Evolutionary conservation across 2,113 vertebrate species (phyloP), one percentile per base, ranked within the genome.

Genomic region (Fulmarus glacialis): DNA sequence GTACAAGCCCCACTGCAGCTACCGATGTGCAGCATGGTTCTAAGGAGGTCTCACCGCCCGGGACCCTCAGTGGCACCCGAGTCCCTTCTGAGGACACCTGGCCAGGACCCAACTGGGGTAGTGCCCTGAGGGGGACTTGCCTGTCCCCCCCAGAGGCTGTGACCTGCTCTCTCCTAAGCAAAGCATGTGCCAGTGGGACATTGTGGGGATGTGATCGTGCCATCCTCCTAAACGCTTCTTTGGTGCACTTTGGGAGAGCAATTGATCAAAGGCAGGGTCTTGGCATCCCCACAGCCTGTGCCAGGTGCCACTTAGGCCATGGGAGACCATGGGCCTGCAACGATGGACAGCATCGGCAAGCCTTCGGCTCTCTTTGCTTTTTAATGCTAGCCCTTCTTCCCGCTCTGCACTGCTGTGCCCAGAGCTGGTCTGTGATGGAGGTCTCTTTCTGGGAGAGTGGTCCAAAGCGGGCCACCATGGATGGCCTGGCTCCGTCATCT

Each of bases 101-200:
- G 15, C 6, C 10, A 11, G 19, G 11, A 43, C 13, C 11, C 36
- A n/a, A 11, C 11, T 2, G 1, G 15, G 38, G 23, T 38, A n/a
- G 13, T 3, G 11, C 24, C 30, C 24, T 6, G 8, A n/a, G 18
- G 10, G 29, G 36, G 45, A 10, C 43, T 71, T 2, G 2, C 38
- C 38, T n/a, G 30, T 22, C 1, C 6, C 18, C 6, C 10, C 4
- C 40, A 18, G 32, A 43, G n/a, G n/a, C 23, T 2, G 0, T 1
- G 1, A 36, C 34, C 22, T 34, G 22, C 22, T 15, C 21, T 32
- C 27, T 34, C 32, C 12, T 1, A 4, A 53, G 55, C 32, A 32
- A 2, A 12, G 9, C 0, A 3, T 16, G 20, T 12, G 12, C 29
- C 17, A n/a, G 32, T 1, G 4, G 18, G 12, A 15, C 6, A 2